Conservation (phyloP, 1,140 invertebrate genomes). For the Ceratosolen solmsi region DNA sequence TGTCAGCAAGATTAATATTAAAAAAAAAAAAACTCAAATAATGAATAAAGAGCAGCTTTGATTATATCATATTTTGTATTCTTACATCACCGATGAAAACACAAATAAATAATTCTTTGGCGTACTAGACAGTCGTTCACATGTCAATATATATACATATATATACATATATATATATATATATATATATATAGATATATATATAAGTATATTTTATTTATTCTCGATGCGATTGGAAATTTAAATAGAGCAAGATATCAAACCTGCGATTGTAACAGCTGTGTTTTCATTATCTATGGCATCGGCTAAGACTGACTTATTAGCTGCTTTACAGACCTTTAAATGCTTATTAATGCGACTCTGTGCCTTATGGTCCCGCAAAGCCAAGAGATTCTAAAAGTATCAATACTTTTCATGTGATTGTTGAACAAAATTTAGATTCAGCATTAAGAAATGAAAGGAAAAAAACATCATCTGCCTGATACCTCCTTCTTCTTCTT, state of each 20-base stretch:
- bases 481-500: conserved; percentile 77
- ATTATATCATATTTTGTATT: no score
- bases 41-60: no score
- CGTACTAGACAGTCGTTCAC: no score
- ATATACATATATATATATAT: no score
- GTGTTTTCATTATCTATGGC: conserved; percentile 85
- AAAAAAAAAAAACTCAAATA: no score
- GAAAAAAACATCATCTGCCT: background rate
- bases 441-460: background rate
- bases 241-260: conserved; percentile 35
- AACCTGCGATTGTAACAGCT: conserved; percentile 80
- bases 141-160: no score
- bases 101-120: no score
- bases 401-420: background rate
- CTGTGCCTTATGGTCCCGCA: conserved; percentile 83
- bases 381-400: conserved; percentile 78
- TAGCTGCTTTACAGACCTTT: conserved; percentile 88
- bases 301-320: conserved; percentile 88
- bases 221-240: background rate
- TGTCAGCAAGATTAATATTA: no score
- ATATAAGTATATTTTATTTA: no score
- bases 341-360: conserved; percentile 81
- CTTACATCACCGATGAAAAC: no score
- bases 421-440: background rate
- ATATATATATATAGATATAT: no score